These are phyloP conservation scores for Glyphotaelius pellucidus DNA, from an alignment of 2,888 invertebrate species.

Conservation along the genomic window DNA sequence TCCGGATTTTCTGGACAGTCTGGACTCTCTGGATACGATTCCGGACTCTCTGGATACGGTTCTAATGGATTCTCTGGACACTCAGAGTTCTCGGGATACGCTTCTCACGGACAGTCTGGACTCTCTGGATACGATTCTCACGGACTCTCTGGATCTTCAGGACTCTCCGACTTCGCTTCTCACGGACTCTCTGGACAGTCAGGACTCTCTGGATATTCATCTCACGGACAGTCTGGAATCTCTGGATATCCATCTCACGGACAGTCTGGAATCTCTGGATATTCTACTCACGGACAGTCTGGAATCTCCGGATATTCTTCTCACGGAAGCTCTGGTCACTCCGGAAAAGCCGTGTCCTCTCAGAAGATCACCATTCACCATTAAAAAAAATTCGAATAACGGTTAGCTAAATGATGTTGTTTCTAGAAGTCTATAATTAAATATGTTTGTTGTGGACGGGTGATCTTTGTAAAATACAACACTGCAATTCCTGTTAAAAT, in stretches of 20 bases:
- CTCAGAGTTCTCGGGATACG: constrained; percentile 2
- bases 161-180: constrained; percentile 11
- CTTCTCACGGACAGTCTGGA: not conserved
- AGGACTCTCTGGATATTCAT: constrained; percentile 32
- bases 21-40: not conserved
- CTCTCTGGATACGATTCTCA: not conserved
- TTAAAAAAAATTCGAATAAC: constrained; percentile 7
- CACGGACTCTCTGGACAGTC: not conserved
- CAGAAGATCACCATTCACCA: constrained; percentile 57
- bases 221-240: not conserved
- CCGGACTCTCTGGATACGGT: not conserved
- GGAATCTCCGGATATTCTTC: constrained; percentile 18
- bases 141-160: not conserved
- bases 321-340: constrained; percentile 34
- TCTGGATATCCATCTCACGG: constrained; percentile 15
- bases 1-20: constrained; percentile 4
- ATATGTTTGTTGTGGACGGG: not conserved
- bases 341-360: constrained; percentile 54
- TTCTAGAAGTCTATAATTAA: not conserved
- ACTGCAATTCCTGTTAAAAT: not conserved
- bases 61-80: not conserved
- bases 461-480: not conserved
- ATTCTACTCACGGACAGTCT: constrained; percentile 37
- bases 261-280: constrained; percentile 12
- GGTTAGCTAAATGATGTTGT: not conserved